Evolutionary conservation across 2,797 vertebrate genomes (phyloP), one percentile per base, ranked within the genome.

Genomic region (Chromobotia macracanthus): DNA sequence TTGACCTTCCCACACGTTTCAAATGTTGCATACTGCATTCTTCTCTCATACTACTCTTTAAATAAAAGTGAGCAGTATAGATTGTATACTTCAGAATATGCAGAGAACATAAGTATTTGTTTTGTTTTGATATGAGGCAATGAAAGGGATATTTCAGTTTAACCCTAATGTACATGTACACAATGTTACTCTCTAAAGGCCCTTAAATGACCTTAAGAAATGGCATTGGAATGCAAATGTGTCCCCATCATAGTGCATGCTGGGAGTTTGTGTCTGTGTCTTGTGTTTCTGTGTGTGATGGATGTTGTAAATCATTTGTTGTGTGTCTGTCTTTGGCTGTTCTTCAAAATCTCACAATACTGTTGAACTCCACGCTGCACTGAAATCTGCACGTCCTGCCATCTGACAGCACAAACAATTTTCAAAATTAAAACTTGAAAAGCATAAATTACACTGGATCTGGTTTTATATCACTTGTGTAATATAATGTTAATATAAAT

Each of bases 221-320:
- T 94, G 93, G 93, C 92, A 71, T 93, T 92, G 92, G 92, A 92
- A 93, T 93, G 91, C 91, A 93, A 92, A 92, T 93, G 93, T 87
- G 77, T 56, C 68, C 75, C 50, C 70, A 35, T 75, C 77, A 69
- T 76, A 79, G 65, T 84, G 92, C 92, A 93, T 89, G 92, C 80
- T 56, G 60, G 80, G 81, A 72, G 70, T 64, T 72, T 44, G 23
- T 67, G 73, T 72, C 48, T 89, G 48, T 81, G 73, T 86, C 56
- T 81, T 63, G 77, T 68, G 71, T 75, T 63, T 70, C n/a, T 56
- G 74, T 80, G 38, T 80, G 55, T 84, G 77, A 77, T 81, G 88
- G 85, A 89, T 78, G 84, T 90, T 86, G 82, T 87, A 83, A 80
- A 86, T 80, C 79, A 81, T 71, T 66, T 75, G 82, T 81, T 11